phyloP scores from a whole-genome alignment of 2,797 vertebrate genomes.

The Babyrousa celebensis region DNA sequence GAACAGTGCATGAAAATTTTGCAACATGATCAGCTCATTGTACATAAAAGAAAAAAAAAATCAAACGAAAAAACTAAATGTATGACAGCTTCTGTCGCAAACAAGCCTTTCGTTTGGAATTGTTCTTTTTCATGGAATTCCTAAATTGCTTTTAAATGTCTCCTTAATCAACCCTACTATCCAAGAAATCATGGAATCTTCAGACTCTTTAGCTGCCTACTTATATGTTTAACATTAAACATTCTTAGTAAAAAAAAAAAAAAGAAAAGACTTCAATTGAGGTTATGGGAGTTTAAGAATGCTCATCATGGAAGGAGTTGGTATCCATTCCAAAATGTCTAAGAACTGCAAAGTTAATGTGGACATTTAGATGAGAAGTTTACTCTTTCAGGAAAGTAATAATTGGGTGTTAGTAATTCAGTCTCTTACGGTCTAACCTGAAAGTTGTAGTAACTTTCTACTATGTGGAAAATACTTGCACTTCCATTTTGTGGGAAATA shows the following conservation, averaged over 20 bases:
- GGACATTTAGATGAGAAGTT: neutral
- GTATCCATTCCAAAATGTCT: neutral
- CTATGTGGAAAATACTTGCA: neutral
- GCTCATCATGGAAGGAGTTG: neutral
- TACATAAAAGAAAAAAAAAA: neutral
- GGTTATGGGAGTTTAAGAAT: neutral
- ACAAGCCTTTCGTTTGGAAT: neutral
- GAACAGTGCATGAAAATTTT: neutral
- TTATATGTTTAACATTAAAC: neutral
- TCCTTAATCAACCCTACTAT: neutral
- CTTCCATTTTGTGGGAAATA: neutral
- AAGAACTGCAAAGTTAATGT: neutral
- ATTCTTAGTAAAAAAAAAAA: neutral
- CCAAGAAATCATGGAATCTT: neutral
- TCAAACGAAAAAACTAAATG: neutral
- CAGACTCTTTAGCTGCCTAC: neutral
- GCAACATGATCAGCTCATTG: neutral
- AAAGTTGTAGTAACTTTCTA: neutral
- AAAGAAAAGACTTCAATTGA: neutral
- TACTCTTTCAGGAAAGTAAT: slow-evolving; percentile 1
- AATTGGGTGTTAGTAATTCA: neutral
- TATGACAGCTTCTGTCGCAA: neutral
- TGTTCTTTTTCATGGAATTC: neutral
- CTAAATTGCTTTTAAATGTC: neutral
- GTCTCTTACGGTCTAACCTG: neutral